phyloP scores from a whole-genome alignment of 1,140 invertebrate genomes.

The Chionoecetes opilio region DNA sequence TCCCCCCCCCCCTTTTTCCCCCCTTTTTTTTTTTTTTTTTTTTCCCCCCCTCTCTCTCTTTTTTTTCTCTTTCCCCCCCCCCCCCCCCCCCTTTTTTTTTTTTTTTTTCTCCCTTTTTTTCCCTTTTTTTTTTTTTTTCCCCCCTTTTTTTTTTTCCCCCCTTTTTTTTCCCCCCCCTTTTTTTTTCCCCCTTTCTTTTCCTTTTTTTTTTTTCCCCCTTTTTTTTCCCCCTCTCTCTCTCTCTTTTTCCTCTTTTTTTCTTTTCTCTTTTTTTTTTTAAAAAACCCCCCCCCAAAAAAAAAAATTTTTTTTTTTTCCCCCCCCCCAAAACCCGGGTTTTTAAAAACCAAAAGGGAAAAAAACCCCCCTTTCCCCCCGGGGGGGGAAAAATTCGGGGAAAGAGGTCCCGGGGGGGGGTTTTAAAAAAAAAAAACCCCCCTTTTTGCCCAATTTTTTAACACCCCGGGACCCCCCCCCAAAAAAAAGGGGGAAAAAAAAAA shows the following conservation, averaged over 20 bases:
- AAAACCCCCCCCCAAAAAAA: too few relatives aligned
- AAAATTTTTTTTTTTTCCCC: too few relatives aligned
- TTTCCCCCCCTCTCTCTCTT: neutral
- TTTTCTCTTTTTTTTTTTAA: too few relatives aligned
- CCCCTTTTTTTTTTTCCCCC: neutral
- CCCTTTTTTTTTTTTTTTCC: neutral
- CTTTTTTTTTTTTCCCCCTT: neutral
- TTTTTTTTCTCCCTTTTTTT: neutral
- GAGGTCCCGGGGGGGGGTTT: too few relatives aligned
- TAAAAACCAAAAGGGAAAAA: too few relatives aligned
- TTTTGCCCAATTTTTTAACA: too few relatives aligned
- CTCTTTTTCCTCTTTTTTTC: neutral
- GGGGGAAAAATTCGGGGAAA: too few relatives aligned
- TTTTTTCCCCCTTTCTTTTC: neutral
- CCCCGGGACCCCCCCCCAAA: too few relatives aligned
- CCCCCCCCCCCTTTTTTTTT: neutral
- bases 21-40: neutral
- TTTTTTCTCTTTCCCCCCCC: neutral
- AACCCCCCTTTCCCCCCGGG: too few relatives aligned
- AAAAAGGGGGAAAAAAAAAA: too few relatives aligned
- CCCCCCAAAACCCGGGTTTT: too few relatives aligned
- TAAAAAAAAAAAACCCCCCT: too few relatives aligned
- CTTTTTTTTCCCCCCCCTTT: neutral
- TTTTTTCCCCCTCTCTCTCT: neutral
- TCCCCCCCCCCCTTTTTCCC: neutral